A percentile compares a stretch with the other conserved stretches of the same genome.
These are phyloP conservation scores for Gymnogyps californianus DNA, from an alignment of 2,113 vertebrate species.

Conservation along the genomic window DNA sequence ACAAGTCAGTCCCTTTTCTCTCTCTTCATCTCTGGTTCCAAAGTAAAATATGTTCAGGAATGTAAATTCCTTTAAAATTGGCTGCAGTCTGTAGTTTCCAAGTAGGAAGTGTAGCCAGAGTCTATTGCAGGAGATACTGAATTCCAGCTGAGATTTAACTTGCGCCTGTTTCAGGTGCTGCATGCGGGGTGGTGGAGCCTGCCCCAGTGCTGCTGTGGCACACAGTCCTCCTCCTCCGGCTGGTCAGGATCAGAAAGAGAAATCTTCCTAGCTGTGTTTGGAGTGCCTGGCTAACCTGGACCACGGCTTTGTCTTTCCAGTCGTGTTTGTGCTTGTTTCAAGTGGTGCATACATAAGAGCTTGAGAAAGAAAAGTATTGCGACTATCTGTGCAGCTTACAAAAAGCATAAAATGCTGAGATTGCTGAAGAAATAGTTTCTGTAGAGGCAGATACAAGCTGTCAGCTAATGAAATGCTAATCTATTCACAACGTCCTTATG, in stretches of 20 bases:
- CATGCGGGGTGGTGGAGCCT: neutral
- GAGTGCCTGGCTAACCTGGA: neutral
- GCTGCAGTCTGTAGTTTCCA: neutral
- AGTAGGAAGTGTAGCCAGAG: slow-evolving; percentile 4
- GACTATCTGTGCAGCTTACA: neutral
- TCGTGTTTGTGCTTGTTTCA: neutral
- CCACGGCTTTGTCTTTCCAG: neutral
- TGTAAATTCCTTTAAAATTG: slow-evolving; percentile 7
- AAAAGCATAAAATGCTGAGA: neutral
- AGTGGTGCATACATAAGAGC: fast-evolving
- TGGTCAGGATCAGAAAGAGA: neutral
- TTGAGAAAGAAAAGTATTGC: neutral
- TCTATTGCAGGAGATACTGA: neutral
- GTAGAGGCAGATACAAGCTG: neutral
- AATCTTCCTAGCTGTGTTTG: neutral
- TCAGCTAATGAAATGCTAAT: neutral
- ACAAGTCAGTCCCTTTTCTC: neutral
- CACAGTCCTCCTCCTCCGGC: neutral
- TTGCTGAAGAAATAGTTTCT: neutral
- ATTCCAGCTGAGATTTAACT: neutral
- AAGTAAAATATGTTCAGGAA: neutral
- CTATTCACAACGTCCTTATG: neutral
- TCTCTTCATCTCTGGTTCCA: neutral
- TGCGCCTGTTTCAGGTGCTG: neutral
- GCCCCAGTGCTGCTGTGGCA: neutral